phyloP scores from a whole-genome alignment of 2,113 vertebrate genomes.

The Mustela lutreola region DNA sequence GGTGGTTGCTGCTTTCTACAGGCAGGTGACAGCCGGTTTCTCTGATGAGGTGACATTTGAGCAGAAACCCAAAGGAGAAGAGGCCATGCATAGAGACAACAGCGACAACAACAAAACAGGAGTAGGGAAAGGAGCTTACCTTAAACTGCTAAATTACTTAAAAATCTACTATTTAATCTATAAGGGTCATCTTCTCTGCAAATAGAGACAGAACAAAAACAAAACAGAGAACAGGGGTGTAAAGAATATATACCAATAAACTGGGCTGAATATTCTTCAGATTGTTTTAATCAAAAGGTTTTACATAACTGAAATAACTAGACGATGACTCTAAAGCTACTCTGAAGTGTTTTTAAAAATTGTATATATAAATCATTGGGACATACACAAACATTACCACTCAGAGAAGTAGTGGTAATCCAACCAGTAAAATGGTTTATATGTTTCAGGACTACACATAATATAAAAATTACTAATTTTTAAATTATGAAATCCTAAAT shows the following conservation, averaged over 20 bases:
- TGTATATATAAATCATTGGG: neutral
- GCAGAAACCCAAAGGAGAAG: slow-evolving; percentile 50
- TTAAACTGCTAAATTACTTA: slow-evolving; percentile 51
- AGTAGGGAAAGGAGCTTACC: neutral
- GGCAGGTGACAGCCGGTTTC: neutral
- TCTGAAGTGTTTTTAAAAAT: neutral
- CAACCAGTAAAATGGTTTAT: neutral
- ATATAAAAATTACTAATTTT: neutral
- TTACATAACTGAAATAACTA: neutral
- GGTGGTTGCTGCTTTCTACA: neutral
- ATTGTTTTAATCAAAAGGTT: slow-evolving; percentile 29
- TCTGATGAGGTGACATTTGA: neutral
- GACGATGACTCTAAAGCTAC: neutral
- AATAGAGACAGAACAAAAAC: neutral
- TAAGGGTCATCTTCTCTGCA: slow-evolving; percentile 31
- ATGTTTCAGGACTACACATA: neutral
- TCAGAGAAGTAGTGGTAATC: neutral
- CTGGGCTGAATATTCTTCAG: neutral
- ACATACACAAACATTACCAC: neutral
- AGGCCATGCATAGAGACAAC: neutral
- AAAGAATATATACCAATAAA: neutral
- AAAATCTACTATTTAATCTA: neutral
- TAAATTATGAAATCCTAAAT: neutral
- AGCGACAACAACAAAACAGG: neutral
- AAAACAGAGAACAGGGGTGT: neutral